Evolutionary conservation across 2,797 vertebrate genomes (phyloP).

Genomic region (Salarias fasciatus): DNA sequence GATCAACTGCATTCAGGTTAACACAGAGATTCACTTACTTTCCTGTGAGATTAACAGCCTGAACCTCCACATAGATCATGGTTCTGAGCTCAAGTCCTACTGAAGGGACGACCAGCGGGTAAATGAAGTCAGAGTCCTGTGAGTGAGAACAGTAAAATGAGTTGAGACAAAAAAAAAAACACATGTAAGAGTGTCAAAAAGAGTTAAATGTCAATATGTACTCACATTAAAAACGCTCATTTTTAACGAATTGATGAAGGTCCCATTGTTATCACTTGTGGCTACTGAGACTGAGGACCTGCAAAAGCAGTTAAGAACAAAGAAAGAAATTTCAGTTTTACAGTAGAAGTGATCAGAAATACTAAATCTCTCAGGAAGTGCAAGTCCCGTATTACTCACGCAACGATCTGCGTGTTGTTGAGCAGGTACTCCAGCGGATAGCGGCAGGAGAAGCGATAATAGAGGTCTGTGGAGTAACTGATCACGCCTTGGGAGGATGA

Average conservation of each 20-base stretch:
- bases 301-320: background rate
- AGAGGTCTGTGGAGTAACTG: constrained; percentile 84
- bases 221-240: constrained; percentile 83
- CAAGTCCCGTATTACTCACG: constrained; percentile 73
- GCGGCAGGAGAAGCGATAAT: constrained; percentile 85
- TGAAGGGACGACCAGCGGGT: constrained; percentile 66
- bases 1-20: background rate
- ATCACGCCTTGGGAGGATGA: constrained; percentile 69
- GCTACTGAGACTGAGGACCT: constrained; percentile 86
- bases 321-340: background rate
- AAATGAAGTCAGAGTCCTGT: constrained; percentile 69
- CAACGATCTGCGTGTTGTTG: constrained; percentile 82
- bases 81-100: constrained; percentile 73
- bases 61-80: constrained; percentile 80
- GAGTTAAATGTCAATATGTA: background rate
- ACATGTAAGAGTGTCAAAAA: background rate
- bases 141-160: background rate
- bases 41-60: constrained; percentile 81
- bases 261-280: constrained; percentile 82
- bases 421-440: constrained; percentile 85
- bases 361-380: background rate
- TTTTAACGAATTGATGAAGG: constrained; percentile 80
- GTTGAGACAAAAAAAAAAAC: background rate
- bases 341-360: background rate
- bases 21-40: constrained; percentile 73